Evolutionary conservation across 2,797 vertebrate genomes (phyloP).

Genomic region (Sandelia bainsii): DNA sequence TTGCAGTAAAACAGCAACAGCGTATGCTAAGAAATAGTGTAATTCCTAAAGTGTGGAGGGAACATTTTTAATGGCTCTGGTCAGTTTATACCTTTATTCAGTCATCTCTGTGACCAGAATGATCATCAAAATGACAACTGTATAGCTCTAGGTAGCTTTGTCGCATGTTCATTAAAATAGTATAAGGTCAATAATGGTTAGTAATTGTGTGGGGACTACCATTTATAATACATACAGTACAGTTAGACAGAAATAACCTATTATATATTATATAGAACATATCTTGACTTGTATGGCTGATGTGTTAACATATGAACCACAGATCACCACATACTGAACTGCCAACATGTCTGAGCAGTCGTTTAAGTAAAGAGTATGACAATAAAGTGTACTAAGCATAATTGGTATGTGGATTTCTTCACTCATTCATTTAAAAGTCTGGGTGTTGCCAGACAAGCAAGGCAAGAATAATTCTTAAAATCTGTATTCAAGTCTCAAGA

Average conservation of each 20-base stretch:
- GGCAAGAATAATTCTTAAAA: constrained; percentile 52
- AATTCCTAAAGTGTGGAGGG: too few relatives aligned
- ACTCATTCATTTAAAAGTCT: constrained; percentile 25
- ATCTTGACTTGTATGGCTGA: not conserved
- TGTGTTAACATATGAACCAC: not conserved
- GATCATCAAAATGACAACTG: not conserved
- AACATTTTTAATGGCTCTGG: not conserved
- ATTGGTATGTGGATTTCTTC: constrained; percentile 20
- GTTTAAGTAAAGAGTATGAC: constrained; percentile 7
- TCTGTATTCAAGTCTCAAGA: constrained; percentile 50
- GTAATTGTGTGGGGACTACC: not conserved
- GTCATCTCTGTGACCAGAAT: not conserved
- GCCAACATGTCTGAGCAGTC: not conserved
- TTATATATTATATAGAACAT: too few relatives aligned
- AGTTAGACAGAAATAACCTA: too few relatives aligned
- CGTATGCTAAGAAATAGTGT: too few relatives aligned
- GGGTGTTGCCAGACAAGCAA: constrained; percentile 56
- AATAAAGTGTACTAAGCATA: constrained; percentile 7
- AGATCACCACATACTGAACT: constrained; percentile 3
- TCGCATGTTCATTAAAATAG: not conserved
- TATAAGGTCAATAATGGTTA: too few relatives aligned
- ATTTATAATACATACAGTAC: not conserved
- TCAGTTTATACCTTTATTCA: not conserved
- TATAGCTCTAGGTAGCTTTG: not conserved
- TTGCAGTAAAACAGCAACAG: too few relatives aligned